Evolutionary conservation across 2,113 vertebrate genomes (phyloP), one percentile per base, ranked within the genome.

Genomic region (Drymodes brunneopygia): DNA sequence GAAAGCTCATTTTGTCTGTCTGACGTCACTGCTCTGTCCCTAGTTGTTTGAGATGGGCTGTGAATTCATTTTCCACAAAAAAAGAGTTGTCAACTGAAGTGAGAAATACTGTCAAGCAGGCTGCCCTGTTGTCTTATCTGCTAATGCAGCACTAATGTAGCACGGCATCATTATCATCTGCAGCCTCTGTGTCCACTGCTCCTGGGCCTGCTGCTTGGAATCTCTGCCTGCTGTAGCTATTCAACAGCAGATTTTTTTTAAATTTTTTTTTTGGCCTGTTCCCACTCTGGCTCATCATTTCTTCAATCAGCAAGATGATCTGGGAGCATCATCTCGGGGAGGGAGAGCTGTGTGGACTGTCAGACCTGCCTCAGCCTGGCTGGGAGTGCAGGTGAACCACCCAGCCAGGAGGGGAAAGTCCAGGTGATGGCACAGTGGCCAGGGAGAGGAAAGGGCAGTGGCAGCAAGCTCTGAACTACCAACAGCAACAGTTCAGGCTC

Each of bases 101-200:
- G 71, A 92, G 93, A 88, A 95, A 93, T 58, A 62, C 78, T 88
- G 90, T 86, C 79, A 94, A 88, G 87, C 78, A 70, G n/a, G 45
- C 89, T 8, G 9, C 33, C 64, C 78, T 0, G 6, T 71, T 88
- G 90, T 70, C 87, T 93, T 93, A 97, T 94, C 87, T 88, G 67
- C 92, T 93, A 96, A 91, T 66, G 81, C 94, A 94, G 92, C 90
- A 94, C 85, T 94, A 94, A 96, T 21, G 74, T 86, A 81, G 65
- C 84, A 66, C 31, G 81, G 91, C 92, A 95, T 60, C 92, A 60
- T 94, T 83, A 95, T 75, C 67, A 66, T 54, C 79, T 53, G 87
- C 45, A 23, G 51, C 18, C 69, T 77, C 64, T n/a, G 4, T 3
- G 78, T 65, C 96, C 90, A 77, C 90, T 42, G 61, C n/a, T 69